Percentiles rank a stretch among this genome's conserved stretches.
These are phyloP conservation scores for Eulithis prunata DNA, from an alignment of 2,888 invertebrate species.

Conservation along the genomic window DNA sequence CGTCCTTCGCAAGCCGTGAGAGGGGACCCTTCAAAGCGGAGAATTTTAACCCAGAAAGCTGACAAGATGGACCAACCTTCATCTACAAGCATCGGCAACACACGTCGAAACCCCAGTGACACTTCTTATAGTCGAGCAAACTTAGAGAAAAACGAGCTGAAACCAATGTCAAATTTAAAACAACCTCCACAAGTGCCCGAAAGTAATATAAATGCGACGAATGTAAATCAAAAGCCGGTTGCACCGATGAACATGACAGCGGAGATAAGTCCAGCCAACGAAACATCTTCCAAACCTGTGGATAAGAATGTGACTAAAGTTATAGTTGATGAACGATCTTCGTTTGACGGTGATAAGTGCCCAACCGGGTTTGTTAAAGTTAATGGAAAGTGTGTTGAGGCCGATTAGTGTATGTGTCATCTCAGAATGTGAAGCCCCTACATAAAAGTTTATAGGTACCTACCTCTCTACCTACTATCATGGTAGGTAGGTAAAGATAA, in stretches of 20 bases:
- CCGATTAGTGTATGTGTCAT: no score
- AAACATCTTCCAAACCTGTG: conserved; percentile 34
- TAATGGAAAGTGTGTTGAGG: conserved; percentile 58
- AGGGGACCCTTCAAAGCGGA: conserved; percentile 41
- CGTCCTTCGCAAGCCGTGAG: conserved; percentile 40
- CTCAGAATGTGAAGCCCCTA: no score
- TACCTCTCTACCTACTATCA: no score
- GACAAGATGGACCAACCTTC: conserved; percentile 26
- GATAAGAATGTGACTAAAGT: conserved; percentile 44
- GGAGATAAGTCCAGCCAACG: conserved; percentile 28
- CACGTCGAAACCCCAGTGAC: conserved; percentile 17
- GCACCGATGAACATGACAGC: conserved; percentile 1
- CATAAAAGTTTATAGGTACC: no score
- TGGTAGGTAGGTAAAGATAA: no score
- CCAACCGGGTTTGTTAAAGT: conserved; percentile 58
- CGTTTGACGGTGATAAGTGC: conserved; percentile 62
- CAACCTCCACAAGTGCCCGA: conserved; percentile 11
- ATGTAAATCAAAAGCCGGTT: conserved; percentile 1
- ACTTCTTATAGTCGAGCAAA: not conserved
- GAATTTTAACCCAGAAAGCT: conserved; percentile 41
- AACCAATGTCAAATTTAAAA: conserved; percentile 13
- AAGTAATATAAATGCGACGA: conserved; percentile 1
- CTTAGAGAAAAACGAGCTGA: conserved; percentile 3
- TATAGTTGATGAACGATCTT: conserved; percentile 55
- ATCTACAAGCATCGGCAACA: conserved; percentile 15